Percentiles rank a stretch among this genome's conserved stretches.
Conservation (phyloP, 1,140 invertebrate species). For the Gerris buenoi region DNA sequence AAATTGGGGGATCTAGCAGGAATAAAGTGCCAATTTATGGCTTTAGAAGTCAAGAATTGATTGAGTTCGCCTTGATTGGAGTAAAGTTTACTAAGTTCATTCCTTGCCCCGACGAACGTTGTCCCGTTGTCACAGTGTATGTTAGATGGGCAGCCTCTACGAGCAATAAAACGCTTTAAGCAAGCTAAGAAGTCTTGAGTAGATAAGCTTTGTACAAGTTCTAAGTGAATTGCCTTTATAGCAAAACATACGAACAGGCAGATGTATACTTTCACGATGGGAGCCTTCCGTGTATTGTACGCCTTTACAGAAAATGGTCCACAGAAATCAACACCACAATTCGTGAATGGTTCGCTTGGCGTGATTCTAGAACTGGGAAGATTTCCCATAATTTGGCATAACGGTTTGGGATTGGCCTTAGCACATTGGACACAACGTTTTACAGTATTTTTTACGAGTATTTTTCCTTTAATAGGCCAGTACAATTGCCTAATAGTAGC, state of each 20-base stretch:
- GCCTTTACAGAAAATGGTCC: slow-evolving; percentile 16
- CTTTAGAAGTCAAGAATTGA: background rate
- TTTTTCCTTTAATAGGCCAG: background rate
- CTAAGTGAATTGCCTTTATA: slow-evolving; percentile 25
- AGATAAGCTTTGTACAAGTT: slow-evolving; percentile 21
- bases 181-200: slow-evolving; percentile 23
- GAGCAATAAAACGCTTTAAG: slow-evolving; percentile 21
- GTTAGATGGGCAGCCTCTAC: slow-evolving; percentile 13
- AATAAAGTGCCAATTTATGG: slow-evolving; percentile 6
- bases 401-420: background rate
- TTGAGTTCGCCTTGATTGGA: background rate
- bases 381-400: slow-evolving; percentile 15
- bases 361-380: slow-evolving; percentile 15
- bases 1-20: slow-evolving; percentile 14
- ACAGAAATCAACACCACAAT: slow-evolving; percentile 18
- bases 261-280: slow-evolving; percentile 22
- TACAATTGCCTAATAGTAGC: background rate
- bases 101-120: background rate
- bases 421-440: background rate
- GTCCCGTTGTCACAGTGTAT: background rate
- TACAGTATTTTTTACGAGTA: background rate
- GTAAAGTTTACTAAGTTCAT: background rate
- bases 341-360: slow-evolving; percentile 9
- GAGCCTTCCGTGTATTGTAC: slow-evolving; percentile 12
- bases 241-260: slow-evolving; percentile 25